Evolutionary conservation across 1,140 invertebrate species (phyloP), one percentile per base, ranked within the genome.

Genomic region (Drosophila ficusphila): DNA sequence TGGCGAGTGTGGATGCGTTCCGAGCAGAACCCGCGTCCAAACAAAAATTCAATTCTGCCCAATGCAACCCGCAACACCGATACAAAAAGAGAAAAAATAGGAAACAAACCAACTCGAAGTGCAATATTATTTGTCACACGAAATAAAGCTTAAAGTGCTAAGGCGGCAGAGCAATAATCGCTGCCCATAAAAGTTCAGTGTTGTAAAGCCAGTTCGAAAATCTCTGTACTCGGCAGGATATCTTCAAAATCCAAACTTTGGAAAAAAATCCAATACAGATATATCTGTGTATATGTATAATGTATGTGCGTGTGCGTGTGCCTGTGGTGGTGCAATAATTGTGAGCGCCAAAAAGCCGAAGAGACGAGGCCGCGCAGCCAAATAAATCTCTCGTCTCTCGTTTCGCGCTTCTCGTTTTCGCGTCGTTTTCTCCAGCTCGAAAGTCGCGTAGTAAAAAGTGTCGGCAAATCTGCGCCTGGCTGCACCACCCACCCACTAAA

Each of bases 281-380:
- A 62, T 74, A 62, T 67, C 51, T 69, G 48, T 68, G 41, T 56
- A 69, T 70, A 62, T 64, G 41, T 56, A 56, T 56, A 33, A 65
- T 65, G 57, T 52, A 39, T 51, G 64, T 51, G 47, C 47, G 21
- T 71, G 53, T 60, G 67, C 33, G 53, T 60, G 31, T 31, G 27
- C 33, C 29, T 70, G 38, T 46, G 42, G 41, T 65, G 58, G 53
- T 72, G 64, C 44, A 54, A 76, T 75, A 76, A 68, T 85, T 56
- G 72, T 81, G 76, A 85, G 81, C 81, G 76, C 82, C 76, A 85
- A 81, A 81, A 85, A 85, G 72, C 72, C 81, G 77, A 81, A 85
- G 76, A 81, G 76, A 74, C 75, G 76, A 44, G 36, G 49, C 34
- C 62, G 75, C 79, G 79, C 79, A 83, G 52, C 61, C 70, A 78